Evolutionary conservation across 2,888 invertebrate genomes (phyloP).

Genomic region (Megalurothrips usitatus): DNA sequence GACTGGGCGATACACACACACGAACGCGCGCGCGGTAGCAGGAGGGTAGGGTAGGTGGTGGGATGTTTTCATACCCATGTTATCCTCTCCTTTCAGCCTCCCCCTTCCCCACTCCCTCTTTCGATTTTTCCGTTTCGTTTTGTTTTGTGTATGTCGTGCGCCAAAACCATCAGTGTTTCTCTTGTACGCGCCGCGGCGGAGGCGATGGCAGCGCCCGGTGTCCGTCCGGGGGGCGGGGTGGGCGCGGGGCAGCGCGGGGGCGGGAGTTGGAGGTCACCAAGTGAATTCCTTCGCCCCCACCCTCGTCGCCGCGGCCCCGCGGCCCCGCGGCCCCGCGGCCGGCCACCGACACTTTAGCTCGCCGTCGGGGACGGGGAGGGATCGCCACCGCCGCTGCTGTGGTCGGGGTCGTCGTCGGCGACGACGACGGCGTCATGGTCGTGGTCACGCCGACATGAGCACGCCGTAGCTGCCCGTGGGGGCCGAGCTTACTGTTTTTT

Average conservation of each 20-base stretch:
- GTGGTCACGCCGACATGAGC: too few relatives aligned
- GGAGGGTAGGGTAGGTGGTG: not conserved
- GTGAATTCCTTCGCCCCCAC: slow-evolving; percentile 1
- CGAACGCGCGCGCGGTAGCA: not conserved
- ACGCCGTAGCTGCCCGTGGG: too few relatives aligned
- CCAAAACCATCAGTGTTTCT: slow-evolving; percentile 10
- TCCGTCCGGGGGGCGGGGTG: not conserved
- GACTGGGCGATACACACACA: not conserved
- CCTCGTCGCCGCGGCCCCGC: too few relatives aligned
- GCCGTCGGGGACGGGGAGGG: not conserved
- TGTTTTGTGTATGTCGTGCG: not conserved
- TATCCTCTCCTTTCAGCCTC: not conserved
- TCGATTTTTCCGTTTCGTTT: not conserved
- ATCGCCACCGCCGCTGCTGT: too few relatives aligned
- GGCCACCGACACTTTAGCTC: not conserved
- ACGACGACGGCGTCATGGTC: too few relatives aligned
- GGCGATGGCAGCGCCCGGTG: too few relatives aligned
- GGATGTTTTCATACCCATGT: slow-evolving; percentile 18
- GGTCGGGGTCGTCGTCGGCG: too few relatives aligned
- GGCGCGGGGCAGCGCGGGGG: not conserved
- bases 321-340: too few relatives aligned
- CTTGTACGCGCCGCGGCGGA: not conserved
- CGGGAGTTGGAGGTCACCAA: not conserved
- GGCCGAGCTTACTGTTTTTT: too few relatives aligned
- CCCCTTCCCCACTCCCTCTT: not conserved